Evolutionary conservation across 1,140 invertebrate genomes (phyloP).

Genomic region (Bombus balteatus): DNA sequence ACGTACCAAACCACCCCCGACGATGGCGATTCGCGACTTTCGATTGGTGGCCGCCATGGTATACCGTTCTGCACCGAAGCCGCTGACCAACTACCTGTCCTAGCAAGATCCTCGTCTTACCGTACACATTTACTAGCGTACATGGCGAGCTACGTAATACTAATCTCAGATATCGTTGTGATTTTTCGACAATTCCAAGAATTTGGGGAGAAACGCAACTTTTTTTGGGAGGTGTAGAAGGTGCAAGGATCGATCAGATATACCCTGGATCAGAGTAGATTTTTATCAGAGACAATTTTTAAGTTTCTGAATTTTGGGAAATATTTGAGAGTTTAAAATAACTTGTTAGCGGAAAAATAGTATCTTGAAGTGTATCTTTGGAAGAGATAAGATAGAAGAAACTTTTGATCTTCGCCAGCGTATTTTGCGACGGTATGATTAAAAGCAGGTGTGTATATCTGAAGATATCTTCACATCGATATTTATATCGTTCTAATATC

Average conservation of each 20-base stretch:
- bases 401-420: no score
- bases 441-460: no score
- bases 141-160: background rate
- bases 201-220: background rate
- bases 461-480: no score
- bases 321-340: no score
- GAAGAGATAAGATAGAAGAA: no score
- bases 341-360: no score
- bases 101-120: constrained; percentile 14
- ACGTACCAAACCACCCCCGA: constrained; percentile 86
- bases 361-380: no score
- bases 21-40: constrained; percentile 81
- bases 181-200: background rate
- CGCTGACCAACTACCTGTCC: constrained; percentile 52
- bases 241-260: background rate
- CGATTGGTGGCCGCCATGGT: constrained; percentile 70
- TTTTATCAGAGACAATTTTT: no score
- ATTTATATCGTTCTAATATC: no score
- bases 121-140: constrained; percentile 1
- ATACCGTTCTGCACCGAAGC: constrained; percentile 44
- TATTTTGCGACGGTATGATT: no score
- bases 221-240: background rate
- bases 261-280: no score
- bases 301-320: no score
- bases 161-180: background rate